Conservation (phyloP, 2,113 vertebrate genomes). For the Colinus virginianus region DNA sequence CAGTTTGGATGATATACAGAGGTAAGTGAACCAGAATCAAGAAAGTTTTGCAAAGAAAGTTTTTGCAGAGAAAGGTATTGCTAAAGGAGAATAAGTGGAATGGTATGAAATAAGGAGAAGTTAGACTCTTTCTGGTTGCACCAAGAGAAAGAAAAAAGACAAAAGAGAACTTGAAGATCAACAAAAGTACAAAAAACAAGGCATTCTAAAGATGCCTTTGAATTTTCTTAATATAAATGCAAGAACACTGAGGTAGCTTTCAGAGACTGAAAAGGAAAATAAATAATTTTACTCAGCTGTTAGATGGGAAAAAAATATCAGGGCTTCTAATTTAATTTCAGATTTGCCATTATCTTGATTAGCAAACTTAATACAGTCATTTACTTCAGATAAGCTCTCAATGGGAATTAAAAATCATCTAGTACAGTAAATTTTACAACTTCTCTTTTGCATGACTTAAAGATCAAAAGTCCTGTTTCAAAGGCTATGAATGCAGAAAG, state of each 20-base stretch:
- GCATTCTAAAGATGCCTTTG: neutral
- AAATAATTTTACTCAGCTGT: neutral
- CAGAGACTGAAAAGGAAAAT: neutral
- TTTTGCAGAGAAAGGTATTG: neutral
- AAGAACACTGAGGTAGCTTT: neutral
- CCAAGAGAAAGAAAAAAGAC: neutral
- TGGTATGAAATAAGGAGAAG: neutral
- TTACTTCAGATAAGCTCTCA: neutral
- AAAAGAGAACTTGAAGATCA: neutral
- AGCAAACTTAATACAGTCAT: neutral
- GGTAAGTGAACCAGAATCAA: neutral
- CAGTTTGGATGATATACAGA: neutral
- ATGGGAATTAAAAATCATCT: neutral
- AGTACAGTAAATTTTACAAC: neutral
- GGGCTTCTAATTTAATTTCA: neutral
- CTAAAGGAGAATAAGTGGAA: neutral
- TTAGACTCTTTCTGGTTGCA: neutral
- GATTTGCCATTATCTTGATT: neutral
- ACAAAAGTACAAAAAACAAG: neutral
- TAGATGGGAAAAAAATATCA: neutral
- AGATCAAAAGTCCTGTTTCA: neutral
- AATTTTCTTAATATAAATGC: neutral
- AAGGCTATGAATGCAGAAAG: neutral
- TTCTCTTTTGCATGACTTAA: neutral
- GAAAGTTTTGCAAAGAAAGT: neutral